phyloP scores from a whole-genome alignment of 1,140 invertebrate species.

The Heterodera carotae region DNA sequence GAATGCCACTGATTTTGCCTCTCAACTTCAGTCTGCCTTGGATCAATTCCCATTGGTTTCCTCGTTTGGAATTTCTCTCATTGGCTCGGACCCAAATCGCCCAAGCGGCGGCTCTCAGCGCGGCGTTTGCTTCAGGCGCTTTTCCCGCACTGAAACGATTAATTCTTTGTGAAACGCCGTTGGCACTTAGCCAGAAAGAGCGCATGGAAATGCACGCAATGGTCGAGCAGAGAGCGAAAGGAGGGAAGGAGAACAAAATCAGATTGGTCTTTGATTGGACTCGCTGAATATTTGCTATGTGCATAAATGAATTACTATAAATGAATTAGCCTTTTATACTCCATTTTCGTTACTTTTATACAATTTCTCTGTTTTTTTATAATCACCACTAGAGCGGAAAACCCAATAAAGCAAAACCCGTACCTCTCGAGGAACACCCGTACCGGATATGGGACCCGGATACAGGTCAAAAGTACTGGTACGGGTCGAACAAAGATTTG shows the following conservation, averaged over 20 bases:
- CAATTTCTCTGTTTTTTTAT: too few species aligned
- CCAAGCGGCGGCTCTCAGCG: not conserved
- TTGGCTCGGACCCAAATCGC: conserved; percentile 21
- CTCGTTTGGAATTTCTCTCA: conserved; percentile 21
- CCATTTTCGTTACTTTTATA: too few species aligned
- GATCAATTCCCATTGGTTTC: conserved; percentile 12
- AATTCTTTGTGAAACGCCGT: conserved; percentile 11
- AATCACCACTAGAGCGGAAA: too few species aligned
- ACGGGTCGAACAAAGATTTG: too few species aligned
- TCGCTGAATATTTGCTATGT: too few species aligned
- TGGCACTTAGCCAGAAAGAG: not conserved
- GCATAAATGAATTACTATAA: too few species aligned
- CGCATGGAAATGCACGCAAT: not conserved
- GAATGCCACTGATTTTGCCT: not conserved
- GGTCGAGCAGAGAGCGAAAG: not conserved
- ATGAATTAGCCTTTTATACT: too few species aligned
- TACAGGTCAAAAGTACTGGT: too few species aligned
- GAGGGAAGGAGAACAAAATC: not conserved
- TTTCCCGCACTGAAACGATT: conserved; percentile 9
- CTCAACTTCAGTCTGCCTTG: not conserved
- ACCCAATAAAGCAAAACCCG: too few species aligned
- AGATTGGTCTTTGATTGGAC: conserved; percentile 14
- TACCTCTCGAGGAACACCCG: too few species aligned
- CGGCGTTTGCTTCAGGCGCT: not conserved
- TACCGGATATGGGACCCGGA: too few species aligned